phyloP scores from a whole-genome alignment of 2,888 invertebrate genomes.

The Acronicta leporina region DNA sequence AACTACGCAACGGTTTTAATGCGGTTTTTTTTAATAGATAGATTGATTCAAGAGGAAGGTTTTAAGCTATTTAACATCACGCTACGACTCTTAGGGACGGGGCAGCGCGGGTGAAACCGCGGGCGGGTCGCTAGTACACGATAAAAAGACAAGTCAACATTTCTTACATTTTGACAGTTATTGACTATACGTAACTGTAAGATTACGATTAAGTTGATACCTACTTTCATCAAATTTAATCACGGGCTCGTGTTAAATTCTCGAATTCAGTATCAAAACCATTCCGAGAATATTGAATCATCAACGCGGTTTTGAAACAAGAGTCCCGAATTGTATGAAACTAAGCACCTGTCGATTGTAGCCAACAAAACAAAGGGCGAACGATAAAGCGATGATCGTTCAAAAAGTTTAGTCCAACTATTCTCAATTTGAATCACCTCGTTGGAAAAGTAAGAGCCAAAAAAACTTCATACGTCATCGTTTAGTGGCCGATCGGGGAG shows the following conservation, averaged over 20 bases:
- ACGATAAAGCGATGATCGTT: constrained; percentile 23
- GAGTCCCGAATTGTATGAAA: constrained; percentile 21
- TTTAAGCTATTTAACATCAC: too few relatives aligned
- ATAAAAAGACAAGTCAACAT: too few relatives aligned
- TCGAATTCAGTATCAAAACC: constrained; percentile 21
- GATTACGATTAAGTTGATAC: constrained; percentile 20
- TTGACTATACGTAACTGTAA: too few relatives aligned
- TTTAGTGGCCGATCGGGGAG: constrained; percentile 57
- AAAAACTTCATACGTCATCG: constrained; percentile 66
- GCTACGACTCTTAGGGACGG: too few relatives aligned
- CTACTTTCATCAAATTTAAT: constrained; percentile 24
- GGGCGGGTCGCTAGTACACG: too few relatives aligned
- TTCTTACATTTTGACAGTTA: too few relatives aligned
- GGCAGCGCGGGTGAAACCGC: too few relatives aligned
- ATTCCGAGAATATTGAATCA: constrained; percentile 27
- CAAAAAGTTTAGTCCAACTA: constrained; percentile 30
- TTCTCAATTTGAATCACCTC: constrained; percentile 47
- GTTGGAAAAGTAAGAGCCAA: constrained; percentile 51
- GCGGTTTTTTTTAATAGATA: too few relatives aligned
- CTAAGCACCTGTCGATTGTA: constrained; percentile 29
- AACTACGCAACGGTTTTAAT: too few relatives aligned
- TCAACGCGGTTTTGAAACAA: constrained; percentile 5
- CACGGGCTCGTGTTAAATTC: constrained; percentile 21
- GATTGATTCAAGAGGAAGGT: too few relatives aligned
- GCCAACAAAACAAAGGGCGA: constrained; percentile 26